Conservation (phyloP, 2,113 vertebrate species). For the Oriolus oriolus region DNA sequence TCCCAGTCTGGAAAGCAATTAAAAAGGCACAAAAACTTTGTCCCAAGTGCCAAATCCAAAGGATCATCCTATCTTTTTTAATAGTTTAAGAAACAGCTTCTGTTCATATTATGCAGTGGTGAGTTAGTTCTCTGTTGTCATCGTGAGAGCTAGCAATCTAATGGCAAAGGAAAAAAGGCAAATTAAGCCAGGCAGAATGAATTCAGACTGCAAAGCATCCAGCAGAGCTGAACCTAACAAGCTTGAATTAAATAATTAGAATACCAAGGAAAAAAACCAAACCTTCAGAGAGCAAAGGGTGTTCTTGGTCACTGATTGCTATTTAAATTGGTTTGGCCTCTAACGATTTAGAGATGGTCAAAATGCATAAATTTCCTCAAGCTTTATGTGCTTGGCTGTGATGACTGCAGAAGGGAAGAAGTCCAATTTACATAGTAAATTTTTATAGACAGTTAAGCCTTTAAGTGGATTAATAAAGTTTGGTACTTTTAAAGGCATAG, state of each 20-base stretch:
- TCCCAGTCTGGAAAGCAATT: neutral
- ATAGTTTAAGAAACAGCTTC: neutral
- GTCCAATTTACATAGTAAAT: conserved; percentile 15
- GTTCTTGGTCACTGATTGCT: conserved; percentile 61
- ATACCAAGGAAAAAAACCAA: neutral
- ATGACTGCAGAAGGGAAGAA: neutral
- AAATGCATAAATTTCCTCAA: conserved; percentile 36
- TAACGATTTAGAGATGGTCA: conserved; percentile 24
- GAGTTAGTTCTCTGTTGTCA: neutral
- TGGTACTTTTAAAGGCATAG: neutral
- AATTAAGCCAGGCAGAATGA: conserved; percentile 42
- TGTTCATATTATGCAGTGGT: neutral
- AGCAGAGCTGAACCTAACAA: conserved; percentile 28
- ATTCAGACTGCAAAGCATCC: conserved; percentile 15
- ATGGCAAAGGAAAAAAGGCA: neutral
- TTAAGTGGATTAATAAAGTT: conserved; percentile 34
- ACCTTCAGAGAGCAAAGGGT: conserved; percentile 48
- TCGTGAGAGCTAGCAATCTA: neutral
- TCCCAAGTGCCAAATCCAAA: neutral
- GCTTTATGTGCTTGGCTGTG: neutral
- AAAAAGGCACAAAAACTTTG: neutral
- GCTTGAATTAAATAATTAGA: conserved; percentile 56
- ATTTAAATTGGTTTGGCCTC: conserved; percentile 61
- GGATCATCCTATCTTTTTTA: neutral
- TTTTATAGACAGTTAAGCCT: conserved; percentile 20